Evolutionary conservation across 2,797 vertebrate genomes (phyloP).

Genomic region (Miichthys miiuy): DNA sequence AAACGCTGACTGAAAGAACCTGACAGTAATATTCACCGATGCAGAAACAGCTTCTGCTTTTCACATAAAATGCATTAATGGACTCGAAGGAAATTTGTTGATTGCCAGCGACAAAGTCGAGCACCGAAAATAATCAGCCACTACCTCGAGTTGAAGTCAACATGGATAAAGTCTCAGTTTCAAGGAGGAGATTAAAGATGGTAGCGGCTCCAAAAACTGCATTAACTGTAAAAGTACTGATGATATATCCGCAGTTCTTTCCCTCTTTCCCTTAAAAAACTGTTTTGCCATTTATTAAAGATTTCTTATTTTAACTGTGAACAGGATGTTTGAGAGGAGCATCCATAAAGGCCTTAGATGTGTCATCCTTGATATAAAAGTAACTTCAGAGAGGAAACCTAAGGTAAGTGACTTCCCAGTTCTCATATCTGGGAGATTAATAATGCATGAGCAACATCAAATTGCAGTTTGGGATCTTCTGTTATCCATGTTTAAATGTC

Average conservation of each 20-base stretch:
- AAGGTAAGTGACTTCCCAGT: conserved; percentile 25
- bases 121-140: conserved; percentile 13
- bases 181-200: conserved; percentile 15
- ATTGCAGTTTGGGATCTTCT: conserved; percentile 50
- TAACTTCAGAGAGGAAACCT: conserved; percentile 28
- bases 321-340: conserved; percentile 4
- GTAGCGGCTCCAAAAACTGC: not conserved
- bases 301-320: conserved; percentile 1
- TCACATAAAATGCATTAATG: conserved; percentile 23
- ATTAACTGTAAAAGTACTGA: not conserved
- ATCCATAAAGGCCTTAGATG: not conserved
- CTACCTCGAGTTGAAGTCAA: conserved; percentile 6
- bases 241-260: not conserved
- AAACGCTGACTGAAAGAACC: conserved; percentile 39
- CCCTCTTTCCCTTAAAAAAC: not conserved
- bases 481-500: conserved; percentile 58
- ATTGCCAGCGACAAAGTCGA: conserved; percentile 33
- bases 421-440: conserved; percentile 37
- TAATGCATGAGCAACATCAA: conserved; percentile 54
- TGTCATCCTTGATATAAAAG: conserved; percentile 23
- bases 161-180: not conserved
- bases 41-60: conserved; percentile 45
- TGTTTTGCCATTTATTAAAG: not conserved
- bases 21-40: conserved; percentile 35
- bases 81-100: conserved; percentile 7